Conservation (phyloP, 2,113 vertebrate species). For the Cyprinodon tularosa region DNA sequence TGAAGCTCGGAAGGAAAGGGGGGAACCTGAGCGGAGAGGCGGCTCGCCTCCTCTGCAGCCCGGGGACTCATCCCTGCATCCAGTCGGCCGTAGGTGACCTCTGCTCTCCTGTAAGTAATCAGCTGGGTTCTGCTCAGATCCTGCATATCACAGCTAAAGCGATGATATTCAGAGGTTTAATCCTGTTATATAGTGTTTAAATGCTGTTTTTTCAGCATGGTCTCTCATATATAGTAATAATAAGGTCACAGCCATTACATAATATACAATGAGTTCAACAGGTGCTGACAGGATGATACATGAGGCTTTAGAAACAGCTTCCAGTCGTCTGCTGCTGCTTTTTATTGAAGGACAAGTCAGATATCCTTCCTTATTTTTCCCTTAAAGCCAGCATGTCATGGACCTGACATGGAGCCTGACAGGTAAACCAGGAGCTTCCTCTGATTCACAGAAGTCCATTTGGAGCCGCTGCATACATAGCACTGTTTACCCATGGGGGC, state of each 20-base stretch:
- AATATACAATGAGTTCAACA: not conserved
- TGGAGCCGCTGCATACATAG: conserved; percentile 28
- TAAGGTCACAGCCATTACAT: conserved; percentile 11
- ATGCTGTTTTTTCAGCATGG: not conserved
- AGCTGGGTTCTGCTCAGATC: not conserved
- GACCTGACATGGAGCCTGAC: conserved; percentile 43
- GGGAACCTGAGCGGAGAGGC: conserved; percentile 40
- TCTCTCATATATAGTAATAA: not conserved
- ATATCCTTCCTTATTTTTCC: not conserved
- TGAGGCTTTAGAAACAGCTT: conserved; percentile 12
- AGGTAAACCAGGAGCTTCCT: conserved; percentile 14
- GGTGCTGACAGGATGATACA: not conserved
- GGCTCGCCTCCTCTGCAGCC: conserved; percentile 4
- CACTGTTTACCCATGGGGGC: conserved; percentile 37
- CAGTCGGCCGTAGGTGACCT: conserved; percentile 49
- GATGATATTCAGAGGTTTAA: not conserved
- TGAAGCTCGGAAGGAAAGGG: conserved; percentile 47
- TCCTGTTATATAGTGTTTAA: not conserved
- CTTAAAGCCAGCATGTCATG: no score
- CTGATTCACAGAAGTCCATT: conserved; percentile 20
- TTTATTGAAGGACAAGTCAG: not conserved
- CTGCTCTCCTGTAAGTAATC: conserved; percentile 65
- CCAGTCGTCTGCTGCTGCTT: not conserved
- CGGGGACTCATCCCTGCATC: not conserved
- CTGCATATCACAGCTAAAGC: not conserved